phyloP scores from a whole-genome alignment of 2,888 invertebrate species.

The Cheilosia urbana region DNA sequence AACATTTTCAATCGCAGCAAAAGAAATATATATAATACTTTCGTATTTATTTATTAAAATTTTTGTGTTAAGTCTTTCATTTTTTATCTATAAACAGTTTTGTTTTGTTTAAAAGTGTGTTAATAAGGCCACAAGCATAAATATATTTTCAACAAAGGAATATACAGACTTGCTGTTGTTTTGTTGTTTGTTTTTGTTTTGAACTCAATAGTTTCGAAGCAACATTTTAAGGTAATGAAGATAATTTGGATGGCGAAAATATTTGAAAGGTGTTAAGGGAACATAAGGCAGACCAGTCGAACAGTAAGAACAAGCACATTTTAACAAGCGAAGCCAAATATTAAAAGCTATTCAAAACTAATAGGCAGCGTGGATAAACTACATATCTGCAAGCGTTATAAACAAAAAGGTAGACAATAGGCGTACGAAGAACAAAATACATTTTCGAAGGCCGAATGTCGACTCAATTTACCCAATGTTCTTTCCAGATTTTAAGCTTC shows the following conservation, averaged over 20 bases:
- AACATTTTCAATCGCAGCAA: conserved; percentile 56
- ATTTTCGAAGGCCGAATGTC: too few species aligned
- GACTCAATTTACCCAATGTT: too few species aligned
- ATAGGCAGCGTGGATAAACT: too few species aligned
- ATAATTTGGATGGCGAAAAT: background rate
- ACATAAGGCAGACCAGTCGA: too few species aligned
- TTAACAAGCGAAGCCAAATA: too few species aligned
- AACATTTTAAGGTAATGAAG: conserved; percentile 33
- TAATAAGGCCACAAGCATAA: conserved; percentile 74
- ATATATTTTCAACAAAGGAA: conserved; percentile 53
- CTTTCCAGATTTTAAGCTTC: too few species aligned
- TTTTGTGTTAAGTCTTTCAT: conserved; percentile 58
- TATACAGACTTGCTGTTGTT: conserved; percentile 15
- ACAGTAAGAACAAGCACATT: too few species aligned
- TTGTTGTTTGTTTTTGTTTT: conserved; percentile 28
- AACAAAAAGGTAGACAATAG: too few species aligned
- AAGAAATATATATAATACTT: conserved; percentile 70
- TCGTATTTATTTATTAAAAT: conserved; percentile 18
- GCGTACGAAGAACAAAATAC: too few species aligned
- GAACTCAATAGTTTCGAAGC: conserved; percentile 48
- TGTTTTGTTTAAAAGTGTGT: conserved; percentile 41
- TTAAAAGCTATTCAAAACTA: too few species aligned
- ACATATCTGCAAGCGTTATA: too few species aligned
- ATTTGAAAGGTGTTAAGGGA: background rate
- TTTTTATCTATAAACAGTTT: conserved; percentile 30